phyloP scores from a whole-genome alignment of 2,113 vertebrate species.

The Mesoclemmys tuberculata region DNA sequence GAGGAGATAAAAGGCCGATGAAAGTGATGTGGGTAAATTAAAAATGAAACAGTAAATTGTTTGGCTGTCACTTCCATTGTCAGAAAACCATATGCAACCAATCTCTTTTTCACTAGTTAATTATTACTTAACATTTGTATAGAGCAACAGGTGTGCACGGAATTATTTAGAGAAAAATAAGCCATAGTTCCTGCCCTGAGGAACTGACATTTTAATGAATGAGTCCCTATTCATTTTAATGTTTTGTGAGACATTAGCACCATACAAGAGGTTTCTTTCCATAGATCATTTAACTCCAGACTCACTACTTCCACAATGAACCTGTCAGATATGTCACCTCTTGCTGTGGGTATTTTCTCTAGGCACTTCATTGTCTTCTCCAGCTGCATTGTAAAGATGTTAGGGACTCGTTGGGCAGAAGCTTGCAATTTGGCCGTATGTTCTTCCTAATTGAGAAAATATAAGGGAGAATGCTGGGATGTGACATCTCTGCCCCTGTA shows the following conservation, averaged over 20 bases:
- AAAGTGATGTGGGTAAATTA: slow-evolving; percentile 28
- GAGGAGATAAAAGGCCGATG: neutral
- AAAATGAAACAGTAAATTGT: slow-evolving; percentile 16
- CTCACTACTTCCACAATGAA: neutral
- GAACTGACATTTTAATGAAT: neutral
- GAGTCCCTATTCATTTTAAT: neutral
- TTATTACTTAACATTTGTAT: neutral
- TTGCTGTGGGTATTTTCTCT: neutral
- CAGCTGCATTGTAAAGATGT: fast-evolving
- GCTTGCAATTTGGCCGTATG: fast-evolving
- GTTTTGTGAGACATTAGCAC: neutral
- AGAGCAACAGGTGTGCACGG: neutral
- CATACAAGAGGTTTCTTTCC: neutral
- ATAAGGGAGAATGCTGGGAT: neutral
- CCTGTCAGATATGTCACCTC: neutral
- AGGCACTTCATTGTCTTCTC: neutral
- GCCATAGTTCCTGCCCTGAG: neutral
- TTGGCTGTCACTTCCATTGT: too few species aligned
- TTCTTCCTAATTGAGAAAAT: neutral
- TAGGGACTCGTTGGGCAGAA: neutral
- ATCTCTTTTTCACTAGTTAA: neutral
- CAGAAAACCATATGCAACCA: too few species aligned
- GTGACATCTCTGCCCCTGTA: neutral
- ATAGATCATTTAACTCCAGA: neutral
- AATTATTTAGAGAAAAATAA: neutral